Percentiles rank a stretch among this genome's conserved stretches.
Evolutionary conservation across 2,113 vertebrate species (phyloP).

Genomic region (Ramphastos sulfuratus): DNA sequence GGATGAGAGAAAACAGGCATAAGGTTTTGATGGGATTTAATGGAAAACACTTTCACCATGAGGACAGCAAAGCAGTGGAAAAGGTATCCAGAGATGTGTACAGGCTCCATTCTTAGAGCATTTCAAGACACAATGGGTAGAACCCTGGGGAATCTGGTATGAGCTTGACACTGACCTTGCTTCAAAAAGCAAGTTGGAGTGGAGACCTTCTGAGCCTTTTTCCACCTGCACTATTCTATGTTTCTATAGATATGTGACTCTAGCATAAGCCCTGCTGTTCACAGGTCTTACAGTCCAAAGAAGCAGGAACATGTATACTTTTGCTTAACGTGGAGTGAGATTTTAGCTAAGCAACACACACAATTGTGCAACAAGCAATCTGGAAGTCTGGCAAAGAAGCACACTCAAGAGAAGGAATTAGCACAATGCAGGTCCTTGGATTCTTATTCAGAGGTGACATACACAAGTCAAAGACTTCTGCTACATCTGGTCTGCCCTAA

Average conservation of each 20-base stretch:
- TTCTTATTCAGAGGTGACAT: neutral
- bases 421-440: neutral
- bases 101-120: neutral
- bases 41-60: neutral
- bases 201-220: neutral
- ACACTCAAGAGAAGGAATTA: neutral
- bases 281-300: neutral
- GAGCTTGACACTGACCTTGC: neutral
- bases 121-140: neutral
- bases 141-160: neutral
- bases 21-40: neutral
- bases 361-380: neutral
- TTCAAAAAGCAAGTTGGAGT: neutral
- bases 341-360: neutral
- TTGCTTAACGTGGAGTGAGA: neutral
- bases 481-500: neutral
- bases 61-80: neutral
- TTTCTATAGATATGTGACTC: neutral
- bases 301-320: neutral
- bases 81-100: neutral
- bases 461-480: neutral
- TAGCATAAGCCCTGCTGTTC: neutral
- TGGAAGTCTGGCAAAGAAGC: neutral
- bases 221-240: neutral
- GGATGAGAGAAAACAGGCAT: neutral